phyloP scores from a whole-genome alignment of 1,140 invertebrate genomes.

The Frieseomelitta varia region DNA sequence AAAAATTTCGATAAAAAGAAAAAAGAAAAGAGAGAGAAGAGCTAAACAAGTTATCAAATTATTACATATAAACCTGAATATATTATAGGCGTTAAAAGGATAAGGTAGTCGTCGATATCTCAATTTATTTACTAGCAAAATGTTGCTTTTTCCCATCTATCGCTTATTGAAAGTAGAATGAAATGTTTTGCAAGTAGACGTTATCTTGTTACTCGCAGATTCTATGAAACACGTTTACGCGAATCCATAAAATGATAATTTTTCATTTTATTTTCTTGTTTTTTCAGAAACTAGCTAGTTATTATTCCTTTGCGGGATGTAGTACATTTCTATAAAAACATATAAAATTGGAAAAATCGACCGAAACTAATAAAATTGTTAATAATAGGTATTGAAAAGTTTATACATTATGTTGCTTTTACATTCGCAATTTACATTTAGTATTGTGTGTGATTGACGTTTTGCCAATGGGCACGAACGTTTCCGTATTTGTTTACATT shows the following conservation, averaged over 20 bases:
- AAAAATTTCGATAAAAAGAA: neutral
- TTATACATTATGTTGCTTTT: slow-evolving; percentile 4
- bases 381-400: slow-evolving; percentile 14
- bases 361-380: slow-evolving; percentile 19
- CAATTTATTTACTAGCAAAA: neutral
- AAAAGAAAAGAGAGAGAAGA: neutral
- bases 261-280: neutral
- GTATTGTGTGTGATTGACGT: slow-evolving; percentile 22
- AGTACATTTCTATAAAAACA: neutral
- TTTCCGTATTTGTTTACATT: neutral
- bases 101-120: neutral
- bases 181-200: neutral
- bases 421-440: neutral
- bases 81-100: neutral
- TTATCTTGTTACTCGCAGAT: too few species aligned
- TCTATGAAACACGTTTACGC: neutral
- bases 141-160: neutral
- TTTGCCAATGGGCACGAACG: neutral
- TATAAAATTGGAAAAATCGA: neutral
- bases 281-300: neutral
- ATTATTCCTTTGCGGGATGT: neutral
- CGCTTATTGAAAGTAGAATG: neutral
- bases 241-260: neutral
- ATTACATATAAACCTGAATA: neutral
- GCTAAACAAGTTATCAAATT: neutral